Evolutionary conservation across 2,797 vertebrate species (phyloP), one percentile per base, ranked within the genome.

Genomic region (Allochrocebus solatus): DNA sequence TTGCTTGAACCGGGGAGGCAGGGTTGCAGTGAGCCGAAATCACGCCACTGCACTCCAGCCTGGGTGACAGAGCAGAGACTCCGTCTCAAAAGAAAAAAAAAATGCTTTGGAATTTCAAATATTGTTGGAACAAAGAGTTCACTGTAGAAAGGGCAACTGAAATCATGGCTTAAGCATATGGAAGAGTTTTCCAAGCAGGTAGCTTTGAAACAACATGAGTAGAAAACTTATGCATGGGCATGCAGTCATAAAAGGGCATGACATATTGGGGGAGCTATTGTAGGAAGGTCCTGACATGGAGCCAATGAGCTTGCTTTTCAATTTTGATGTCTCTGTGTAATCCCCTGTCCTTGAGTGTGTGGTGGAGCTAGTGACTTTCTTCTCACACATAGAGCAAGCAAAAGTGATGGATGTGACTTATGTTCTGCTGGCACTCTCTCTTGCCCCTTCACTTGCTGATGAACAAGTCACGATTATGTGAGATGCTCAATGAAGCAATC

Each of bases 171-270:
- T 17, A 87, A 78, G 43, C 13, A 21, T 22, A 39, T 4, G 22
- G 6, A 57, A 61, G 36, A 88, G 12, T 50, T 79, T 28, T 53
- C 22, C 16, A 82, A 53, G 19, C 22, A 74, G 39, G 36, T 2
- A 11, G 24, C 72, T 85, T 41, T 72, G 50, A 6, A 24, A 36
- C n/a, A 72, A 41, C 24, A 10, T 2, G 5, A 57, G 30, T 6
- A 72, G 33, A 50, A 78, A 79, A 91, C 1, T 4, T 43, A 33
- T 8, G 30, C 24, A 10, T 24, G 61, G 39, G 11, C 5, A 59
- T 1, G 0, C 17, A 84, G 12, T 8, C 16, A 19, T 28, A 8
- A 64, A 28, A 53, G 43, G 11, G 1, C 9, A 2, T 2, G 9
- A 14, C n/a, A 1, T 12, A 30, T 74, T 12, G 39, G 26, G 41